Evolutionary conservation across 2,113 vertebrate genomes (phyloP), one percentile per base, ranked within the genome.

Genomic region (Caranx ignobilis): DNA sequence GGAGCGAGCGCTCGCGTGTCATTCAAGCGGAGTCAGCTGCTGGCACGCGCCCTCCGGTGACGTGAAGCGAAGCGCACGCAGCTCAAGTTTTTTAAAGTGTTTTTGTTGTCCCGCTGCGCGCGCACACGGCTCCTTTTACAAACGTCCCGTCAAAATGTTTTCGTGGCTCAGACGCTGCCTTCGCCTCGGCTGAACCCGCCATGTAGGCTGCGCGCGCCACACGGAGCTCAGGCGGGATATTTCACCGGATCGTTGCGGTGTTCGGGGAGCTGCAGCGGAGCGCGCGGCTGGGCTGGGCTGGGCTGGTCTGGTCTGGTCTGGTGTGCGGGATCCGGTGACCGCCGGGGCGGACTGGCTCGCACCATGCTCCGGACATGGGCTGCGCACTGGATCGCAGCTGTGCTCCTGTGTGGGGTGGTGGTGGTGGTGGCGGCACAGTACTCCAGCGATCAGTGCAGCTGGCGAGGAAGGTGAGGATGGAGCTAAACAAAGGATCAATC

Each of bases 381-480:
- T 39, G 66, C 82, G 11, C 82, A 85, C 86, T 92, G 95, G 88
- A 76, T 93, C 79, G 72, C 94, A n/a, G 90, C 92, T 18, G 88
- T 91, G 71, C 87, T 96, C 65, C 87, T 95, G 71, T 90, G 90
- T 55, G 89, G 94, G 79, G 94, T 92, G 72, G 89, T 82, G 35
- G 26, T 26, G 26, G 26, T 26, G 26, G 26, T 26, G 26, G 95
- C 96, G 26, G 95, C 96, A 16, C 97, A 97, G 88, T 97, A 97
- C 87, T 97, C 97, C 84, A 98, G 97, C 86, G 97, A 98, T 92
- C 94, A 96, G 93, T 98, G 97, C 89, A 97, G 93, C 95, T 98
- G 97, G 97, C 93, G 94, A 82, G 97, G 97, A 91, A 98, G 97
- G 97, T 97, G 95, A 83, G 84, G 64, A 79, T 74, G 80, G 67